Evolutionary conservation across 2,113 vertebrate species (phyloP).

Genomic region (Mola mola): DNA sequence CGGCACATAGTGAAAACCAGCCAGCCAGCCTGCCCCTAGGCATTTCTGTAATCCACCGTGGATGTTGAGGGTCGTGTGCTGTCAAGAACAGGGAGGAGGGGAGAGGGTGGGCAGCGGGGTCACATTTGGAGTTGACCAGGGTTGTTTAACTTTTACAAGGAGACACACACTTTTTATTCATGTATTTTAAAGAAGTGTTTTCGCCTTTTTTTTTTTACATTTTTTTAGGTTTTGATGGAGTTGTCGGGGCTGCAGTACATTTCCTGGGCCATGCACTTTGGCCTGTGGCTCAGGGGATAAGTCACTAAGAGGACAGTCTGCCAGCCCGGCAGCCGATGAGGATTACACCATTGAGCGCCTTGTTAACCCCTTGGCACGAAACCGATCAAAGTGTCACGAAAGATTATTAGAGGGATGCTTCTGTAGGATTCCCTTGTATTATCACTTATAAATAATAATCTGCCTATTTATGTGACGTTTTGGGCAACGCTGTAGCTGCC

Average conservation of each 20-base stretch:
- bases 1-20: conserved; percentile 65
- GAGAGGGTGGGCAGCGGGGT: conserved; percentile 17
- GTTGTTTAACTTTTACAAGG: conserved; percentile 13
- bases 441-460: conserved; percentile 23
- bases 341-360: conserved; percentile 68
- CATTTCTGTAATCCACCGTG: conserved; percentile 54
- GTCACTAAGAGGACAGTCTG: conserved; percentile 51
- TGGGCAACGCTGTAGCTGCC: background rate
- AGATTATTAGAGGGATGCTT: conserved; percentile 26
- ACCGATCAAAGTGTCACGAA: conserved; percentile 26
- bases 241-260: background rate
- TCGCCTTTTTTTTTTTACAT: background rate
- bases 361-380: conserved; percentile 61
- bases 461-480: conserved; percentile 6
- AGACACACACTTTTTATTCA: conserved; percentile 16
- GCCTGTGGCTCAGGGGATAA: conserved; percentile 44
- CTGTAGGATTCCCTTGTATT: conserved; percentile 6
- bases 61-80: conserved; percentile 15
- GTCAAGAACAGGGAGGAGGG: background rate
- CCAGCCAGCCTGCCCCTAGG: conserved; percentile 50
- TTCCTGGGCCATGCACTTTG: conserved; percentile 40
- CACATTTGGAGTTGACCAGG: conserved; percentile 25
- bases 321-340: conserved; percentile 38
- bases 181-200: background rate
- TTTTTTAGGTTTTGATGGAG: background rate